These are phyloP conservation scores for Eupithecia subumbrata DNA, from an alignment of 2,888 invertebrate species.

Conservation along the genomic window DNA sequence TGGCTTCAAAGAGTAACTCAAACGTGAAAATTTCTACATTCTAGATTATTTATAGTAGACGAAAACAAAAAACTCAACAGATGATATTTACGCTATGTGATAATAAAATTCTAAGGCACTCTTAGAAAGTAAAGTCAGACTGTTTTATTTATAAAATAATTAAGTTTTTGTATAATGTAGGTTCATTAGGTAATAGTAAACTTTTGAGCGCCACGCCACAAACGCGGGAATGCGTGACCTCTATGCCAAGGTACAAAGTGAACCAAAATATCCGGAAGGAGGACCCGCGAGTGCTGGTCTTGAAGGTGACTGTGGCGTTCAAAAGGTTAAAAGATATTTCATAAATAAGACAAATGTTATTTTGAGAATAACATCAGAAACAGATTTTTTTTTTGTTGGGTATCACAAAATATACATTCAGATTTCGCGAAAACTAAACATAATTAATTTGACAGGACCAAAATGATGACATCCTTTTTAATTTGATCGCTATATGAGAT, in stretches of 20 bases:
- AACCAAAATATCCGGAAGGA: too few species aligned
- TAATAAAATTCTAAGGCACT: neutral
- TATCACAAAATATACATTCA: too few species aligned
- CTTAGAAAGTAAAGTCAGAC: neutral
- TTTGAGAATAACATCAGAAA: neutral
- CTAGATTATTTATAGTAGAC: neutral
- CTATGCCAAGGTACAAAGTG: too few species aligned
- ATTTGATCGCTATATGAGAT: too few species aligned
- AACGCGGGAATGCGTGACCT: too few species aligned
- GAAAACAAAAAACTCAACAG: slow-evolving; percentile 2
- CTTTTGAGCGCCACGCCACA: too few species aligned
- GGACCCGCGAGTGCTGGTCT: too few species aligned
- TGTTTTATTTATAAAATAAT: neutral
- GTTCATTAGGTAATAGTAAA: neutral
- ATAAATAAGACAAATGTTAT: neutral
- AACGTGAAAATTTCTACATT: neutral
- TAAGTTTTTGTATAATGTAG: neutral
- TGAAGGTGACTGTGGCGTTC: too few species aligned
- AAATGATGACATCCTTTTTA: too few species aligned
- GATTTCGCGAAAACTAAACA: too few species aligned
- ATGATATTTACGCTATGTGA: neutral
- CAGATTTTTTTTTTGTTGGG: neutral
- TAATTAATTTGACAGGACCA: too few species aligned
- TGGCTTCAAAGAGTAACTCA: neutral
- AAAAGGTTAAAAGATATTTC: neutral